Base-by-base conservation (phyloP, 1,140 invertebrate species). In the Tribolium madens region DNA sequence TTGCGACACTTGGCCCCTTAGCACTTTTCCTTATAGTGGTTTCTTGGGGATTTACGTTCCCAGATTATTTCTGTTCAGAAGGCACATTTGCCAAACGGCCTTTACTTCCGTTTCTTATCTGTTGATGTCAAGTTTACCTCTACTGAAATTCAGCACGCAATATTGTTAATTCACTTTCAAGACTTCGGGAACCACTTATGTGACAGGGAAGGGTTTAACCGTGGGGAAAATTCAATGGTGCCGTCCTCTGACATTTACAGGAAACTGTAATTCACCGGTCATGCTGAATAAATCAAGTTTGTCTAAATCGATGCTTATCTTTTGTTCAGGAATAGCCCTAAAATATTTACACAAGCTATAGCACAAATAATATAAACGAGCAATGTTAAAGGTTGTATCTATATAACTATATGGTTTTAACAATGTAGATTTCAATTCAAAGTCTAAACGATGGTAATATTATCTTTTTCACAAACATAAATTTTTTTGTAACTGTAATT, bases 1-100 rank as follows among this genome's bases (percentile, higher is more conserved):
- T 33, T 64, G 26, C 57, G 57, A 64, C 57, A 64, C 57, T 64
- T 64, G 14, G 57, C 57, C 57, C 57, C 57, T 64, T 64, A 64
- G 57, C 57, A 64, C 57, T 64, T 33, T 64, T 64, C 57, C 57
- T 64, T 64, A 64, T 64, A 64, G 52, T 14, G 57, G 21, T 4
- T 15, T 18, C 57, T 64, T 33, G 57, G 57, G 57, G 57, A 64
- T 64, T 64, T 64, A 33, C 17, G 57, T 64, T 14, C 21, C 10
- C 26, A 26, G 57, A 64, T 64, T 64, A 64, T 14, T 64, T 33
- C 21, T 31, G 21, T 64, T 14, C 57, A 21, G 52, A 57, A 33
- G 26, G 26, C 26, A 33, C 26, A 64, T 64, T 64, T 64, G 57
- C 57, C 57, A 10, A 64, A 64, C 31, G 57, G 57, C 57, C 57